phyloP scores from a whole-genome alignment of 1,140 invertebrate species.

The Heliconius eleuchia region DNA sequence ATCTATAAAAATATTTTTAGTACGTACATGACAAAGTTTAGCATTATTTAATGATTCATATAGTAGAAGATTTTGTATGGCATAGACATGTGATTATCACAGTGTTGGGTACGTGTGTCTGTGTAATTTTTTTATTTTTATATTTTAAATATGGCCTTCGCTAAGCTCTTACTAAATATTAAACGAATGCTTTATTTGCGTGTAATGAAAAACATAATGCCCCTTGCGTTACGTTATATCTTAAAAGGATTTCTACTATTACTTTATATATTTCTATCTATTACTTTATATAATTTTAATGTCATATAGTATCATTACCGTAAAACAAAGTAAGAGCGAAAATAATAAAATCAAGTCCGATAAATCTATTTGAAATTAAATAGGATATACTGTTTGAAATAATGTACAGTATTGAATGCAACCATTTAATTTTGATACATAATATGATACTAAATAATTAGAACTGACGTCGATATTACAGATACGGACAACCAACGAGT shows the following conservation, averaged over 20 bases:
- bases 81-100: too few species aligned
- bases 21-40: too few species aligned
- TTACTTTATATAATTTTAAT: background rate
- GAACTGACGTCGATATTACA: conserved; percentile 74
- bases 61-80: too few species aligned
- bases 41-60: too few species aligned
- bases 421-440: too few species aligned
- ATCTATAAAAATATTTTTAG: too few species aligned
- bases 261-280: background rate
- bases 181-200: background rate
- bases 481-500: conserved; percentile 97
- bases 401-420: too few species aligned
- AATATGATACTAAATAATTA: too few species aligned
- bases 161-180: background rate
- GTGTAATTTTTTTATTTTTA: background rate
- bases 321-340: background rate
- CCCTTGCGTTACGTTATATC: background rate
- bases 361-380: too few species aligned
- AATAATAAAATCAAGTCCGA: too few species aligned
- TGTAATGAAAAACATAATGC: conserved; percentile 8
- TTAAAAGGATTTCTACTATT: background rate
- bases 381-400: too few species aligned
- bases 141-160: background rate
- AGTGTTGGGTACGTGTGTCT: too few species aligned
- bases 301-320: background rate